Base-by-base conservation (phyloP, 2,888 invertebrate genomes). In the Apeira syringaria region DNA sequence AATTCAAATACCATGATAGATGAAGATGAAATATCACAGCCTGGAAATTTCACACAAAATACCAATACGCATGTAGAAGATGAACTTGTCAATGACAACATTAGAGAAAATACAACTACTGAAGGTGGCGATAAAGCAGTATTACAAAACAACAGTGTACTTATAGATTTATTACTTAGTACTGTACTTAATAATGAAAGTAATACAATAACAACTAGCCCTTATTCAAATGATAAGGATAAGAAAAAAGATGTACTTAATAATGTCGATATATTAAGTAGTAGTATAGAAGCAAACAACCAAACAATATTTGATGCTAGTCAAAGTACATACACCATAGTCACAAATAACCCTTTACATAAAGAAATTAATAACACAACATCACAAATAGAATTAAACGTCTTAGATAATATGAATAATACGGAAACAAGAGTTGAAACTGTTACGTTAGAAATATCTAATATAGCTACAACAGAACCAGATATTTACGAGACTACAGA, bases 31-130 rank as follows among this genome's bases (percentile, higher is more conserved):
- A 73, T 77, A 35, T 71, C 61, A n/a, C 50, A 64, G 18, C 71
- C 77, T 2, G 67, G 61, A 20, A 79, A 77, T 36, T 72, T 77
- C 20, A 66, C 73, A 0, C 61, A 74, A 53, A 68, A 71, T 20
- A 71, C 75, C 31, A 56, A 66, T 40, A 54, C 68, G 28, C 59
- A 70, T 35, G 71, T 79, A 3, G 68, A 76, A 11, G 59, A 74
- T 42, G 72, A 79, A 46, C 47, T 77, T 0, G n/a, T n/a, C n/a
- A 59, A 51, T 25, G 61, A 58, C 32, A 64, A 59, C n/a, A 26
- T 43, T 15, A 29, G 22, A 2, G 41, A 39, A 32, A 46, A 47
- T 38, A 25, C 20, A 2, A 36, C 25, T 28, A 27, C 34, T 26
- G 38, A 34, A 26, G 17, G 32, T 40, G 52, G 46, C 31, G 56